Evolutionary conservation across 2,888 invertebrate genomes (phyloP).

Genomic region (Orthosia gothica): DNA sequence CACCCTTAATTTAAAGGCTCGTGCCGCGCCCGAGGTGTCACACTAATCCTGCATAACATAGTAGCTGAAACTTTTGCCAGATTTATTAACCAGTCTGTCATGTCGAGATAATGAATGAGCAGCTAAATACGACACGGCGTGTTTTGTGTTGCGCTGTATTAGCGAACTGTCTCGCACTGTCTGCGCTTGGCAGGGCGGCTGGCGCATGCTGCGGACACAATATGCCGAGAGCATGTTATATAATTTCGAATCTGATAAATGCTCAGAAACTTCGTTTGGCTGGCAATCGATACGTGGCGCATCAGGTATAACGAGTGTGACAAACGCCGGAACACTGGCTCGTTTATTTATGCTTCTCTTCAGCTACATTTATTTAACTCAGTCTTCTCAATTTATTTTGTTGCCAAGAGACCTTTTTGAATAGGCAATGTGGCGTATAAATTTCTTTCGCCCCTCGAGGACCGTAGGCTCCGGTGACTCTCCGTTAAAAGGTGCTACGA

Average conservation of each 20-base stretch:
- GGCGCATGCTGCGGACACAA: conserved; percentile 62
- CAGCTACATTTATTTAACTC: conserved; percentile 79
- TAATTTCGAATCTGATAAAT: conserved; percentile 72
- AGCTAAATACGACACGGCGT: conserved; percentile 52
- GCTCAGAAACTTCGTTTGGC: conserved; percentile 66
- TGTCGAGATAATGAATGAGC: conserved; percentile 73
- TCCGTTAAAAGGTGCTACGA: too few relatives aligned
- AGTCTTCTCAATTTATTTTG: conserved; percentile 84
- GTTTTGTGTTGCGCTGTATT: conserved; percentile 49
- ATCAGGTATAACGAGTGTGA: conserved; percentile 63
- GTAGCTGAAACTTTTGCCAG: conserved; percentile 75
- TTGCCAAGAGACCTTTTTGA: conserved; percentile 62
- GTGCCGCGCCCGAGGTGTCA: conserved; percentile 66
- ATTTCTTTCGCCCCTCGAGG: too few relatives aligned
- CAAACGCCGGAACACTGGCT: conserved; percentile 62
- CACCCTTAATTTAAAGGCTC: conserved; percentile 78
- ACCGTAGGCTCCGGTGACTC: too few relatives aligned
- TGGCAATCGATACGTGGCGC: conserved; percentile 58
- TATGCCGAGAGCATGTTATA: conserved; percentile 60
- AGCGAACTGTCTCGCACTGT: conserved; percentile 28
- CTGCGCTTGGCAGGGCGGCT: conserved; percentile 36
- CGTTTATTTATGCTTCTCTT: conserved; percentile 74
- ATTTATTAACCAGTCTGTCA: conserved; percentile 76
- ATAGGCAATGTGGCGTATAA: too few relatives aligned
- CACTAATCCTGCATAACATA: conserved; percentile 80